These are phyloP conservation scores for Leptinotarsa undecemlineata DNA, from an alignment of 1,140 invertebrate species.

Conservation along the genomic window DNA sequence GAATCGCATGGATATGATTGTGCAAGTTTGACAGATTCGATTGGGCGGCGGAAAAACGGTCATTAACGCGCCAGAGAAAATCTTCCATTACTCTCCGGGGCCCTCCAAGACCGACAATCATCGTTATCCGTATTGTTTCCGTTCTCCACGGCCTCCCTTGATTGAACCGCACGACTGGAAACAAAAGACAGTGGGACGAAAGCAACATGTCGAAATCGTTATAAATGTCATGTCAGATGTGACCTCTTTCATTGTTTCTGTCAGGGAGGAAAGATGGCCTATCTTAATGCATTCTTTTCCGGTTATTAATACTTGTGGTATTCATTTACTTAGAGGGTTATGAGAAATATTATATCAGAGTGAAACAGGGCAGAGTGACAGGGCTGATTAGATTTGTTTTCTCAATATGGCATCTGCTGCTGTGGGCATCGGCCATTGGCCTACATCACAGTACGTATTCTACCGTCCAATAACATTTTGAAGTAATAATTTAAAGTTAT, in stretches of 20 bases:
- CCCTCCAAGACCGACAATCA: constrained; percentile 49
- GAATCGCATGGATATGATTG: constrained; percentile 47
- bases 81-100: constrained; percentile 47
- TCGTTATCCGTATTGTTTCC: constrained; percentile 51
- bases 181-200: constrained; percentile 37
- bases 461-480: too few species aligned
- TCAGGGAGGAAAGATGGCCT: constrained; percentile 27
- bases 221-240: constrained; percentile 46
- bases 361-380: constrained; percentile 6
- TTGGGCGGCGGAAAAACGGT: constrained; percentile 40
- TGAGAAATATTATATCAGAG: constrained; percentile 30
- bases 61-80: constrained; percentile 50
- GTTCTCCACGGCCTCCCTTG: constrained; percentile 31
- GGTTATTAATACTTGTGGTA: constrained; percentile 39
- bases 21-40: constrained; percentile 50
- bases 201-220: constrained; percentile 47
- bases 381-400: too few species aligned
- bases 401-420: too few species aligned
- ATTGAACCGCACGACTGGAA: constrained; percentile 43
- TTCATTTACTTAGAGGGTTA: constrained; percentile 32
- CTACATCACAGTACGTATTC: too few species aligned
- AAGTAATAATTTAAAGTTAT: too few species aligned
- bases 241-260: constrained; percentile 45
- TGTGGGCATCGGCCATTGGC: too few species aligned
- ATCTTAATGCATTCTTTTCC: constrained; percentile 28